These are phyloP conservation scores for Callipepla californica DNA, from an alignment of 2,113 vertebrate genomes.

Conservation along the genomic window DNA sequence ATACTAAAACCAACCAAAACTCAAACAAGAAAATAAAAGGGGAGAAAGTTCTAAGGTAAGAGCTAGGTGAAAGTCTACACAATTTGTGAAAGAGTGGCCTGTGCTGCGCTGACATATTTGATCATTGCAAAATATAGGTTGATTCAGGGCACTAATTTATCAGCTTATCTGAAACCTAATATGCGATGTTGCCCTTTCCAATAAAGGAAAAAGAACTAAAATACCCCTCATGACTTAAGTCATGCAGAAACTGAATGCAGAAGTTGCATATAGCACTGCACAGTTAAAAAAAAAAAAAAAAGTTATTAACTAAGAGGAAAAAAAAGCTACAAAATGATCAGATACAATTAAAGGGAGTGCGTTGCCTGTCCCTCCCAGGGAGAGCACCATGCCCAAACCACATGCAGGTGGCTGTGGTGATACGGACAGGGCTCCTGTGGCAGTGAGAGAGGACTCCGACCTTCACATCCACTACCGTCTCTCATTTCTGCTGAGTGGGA, in stretches of 20 bases:
- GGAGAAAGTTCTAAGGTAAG: background rate
- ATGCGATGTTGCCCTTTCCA: background rate
- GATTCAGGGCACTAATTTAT: background rate
- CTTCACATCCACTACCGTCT: background rate
- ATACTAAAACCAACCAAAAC: background rate
- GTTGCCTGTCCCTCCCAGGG: fast-evolving
- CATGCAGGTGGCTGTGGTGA: fast-evolving
- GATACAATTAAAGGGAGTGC: background rate
- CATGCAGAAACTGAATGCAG: background rate
- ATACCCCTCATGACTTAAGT: background rate
- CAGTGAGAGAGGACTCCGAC: background rate
- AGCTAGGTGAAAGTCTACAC: background rate
- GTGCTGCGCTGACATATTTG: background rate
- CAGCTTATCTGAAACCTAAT: constrained; percentile 11
- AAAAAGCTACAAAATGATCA: background rate
- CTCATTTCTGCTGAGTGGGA: background rate
- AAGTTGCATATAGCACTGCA: background rate
- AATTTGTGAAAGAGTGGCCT: background rate
- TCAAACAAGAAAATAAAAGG: background rate
- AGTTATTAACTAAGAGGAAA: background rate
- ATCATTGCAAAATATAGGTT: background rate
- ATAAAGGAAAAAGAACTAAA: background rate
- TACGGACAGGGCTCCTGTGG: too few relatives aligned
- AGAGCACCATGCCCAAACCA: fast-evolving
- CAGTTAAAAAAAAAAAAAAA: background rate